phyloP scores from a whole-genome alignment of 2,797 vertebrate species.

The Rhinichthys osculus region DNA sequence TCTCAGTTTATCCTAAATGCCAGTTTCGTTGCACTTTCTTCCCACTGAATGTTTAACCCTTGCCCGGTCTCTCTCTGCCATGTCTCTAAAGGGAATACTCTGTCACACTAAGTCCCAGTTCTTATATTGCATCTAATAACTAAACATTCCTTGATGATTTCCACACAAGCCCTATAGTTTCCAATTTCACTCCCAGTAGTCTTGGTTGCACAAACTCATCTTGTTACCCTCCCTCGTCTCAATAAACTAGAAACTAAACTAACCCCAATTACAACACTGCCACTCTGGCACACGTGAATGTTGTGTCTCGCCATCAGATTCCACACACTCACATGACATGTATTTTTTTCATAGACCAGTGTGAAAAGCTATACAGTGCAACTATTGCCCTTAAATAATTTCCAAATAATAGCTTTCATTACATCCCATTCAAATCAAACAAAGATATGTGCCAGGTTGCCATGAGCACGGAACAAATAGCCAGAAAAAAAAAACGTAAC shows the following conservation, averaged over 20 bases:
- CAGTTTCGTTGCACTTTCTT: background rate
- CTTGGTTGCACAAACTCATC: constrained; percentile 15
- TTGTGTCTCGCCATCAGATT: constrained; percentile 30
- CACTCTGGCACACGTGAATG: constrained; percentile 25
- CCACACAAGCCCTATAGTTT: constrained; percentile 11
- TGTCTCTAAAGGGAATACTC: background rate
- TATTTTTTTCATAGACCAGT: constrained; percentile 50
- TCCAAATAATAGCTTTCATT: constrained; percentile 25
- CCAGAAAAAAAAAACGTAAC: background rate
- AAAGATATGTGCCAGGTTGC: constrained; percentile 11
- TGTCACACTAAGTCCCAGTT: constrained; percentile 12
- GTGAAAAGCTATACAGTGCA: constrained; percentile 64
- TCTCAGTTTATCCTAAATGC: constrained; percentile 10
- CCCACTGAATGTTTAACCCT: background rate
- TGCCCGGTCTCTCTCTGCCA: background rate
- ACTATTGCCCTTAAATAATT: constrained; percentile 13
- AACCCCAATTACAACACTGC: constrained; percentile 29
- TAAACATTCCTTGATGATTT: constrained; percentile 39
- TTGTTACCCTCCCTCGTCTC: constrained; percentile 30
- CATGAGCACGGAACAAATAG: constrained; percentile 13
- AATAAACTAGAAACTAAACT: constrained; percentile 16
- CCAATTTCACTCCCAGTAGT: constrained; percentile 14
- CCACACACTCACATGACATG: constrained; percentile 4
- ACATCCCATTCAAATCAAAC: constrained; percentile 6
- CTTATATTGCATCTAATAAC: background rate